A percentile compares a stretch with the other conserved stretches of the same genome.
Evolutionary conservation across 1,140 invertebrate genomes (phyloP).

Genomic region (Brachionus calyciflorus): DNA sequence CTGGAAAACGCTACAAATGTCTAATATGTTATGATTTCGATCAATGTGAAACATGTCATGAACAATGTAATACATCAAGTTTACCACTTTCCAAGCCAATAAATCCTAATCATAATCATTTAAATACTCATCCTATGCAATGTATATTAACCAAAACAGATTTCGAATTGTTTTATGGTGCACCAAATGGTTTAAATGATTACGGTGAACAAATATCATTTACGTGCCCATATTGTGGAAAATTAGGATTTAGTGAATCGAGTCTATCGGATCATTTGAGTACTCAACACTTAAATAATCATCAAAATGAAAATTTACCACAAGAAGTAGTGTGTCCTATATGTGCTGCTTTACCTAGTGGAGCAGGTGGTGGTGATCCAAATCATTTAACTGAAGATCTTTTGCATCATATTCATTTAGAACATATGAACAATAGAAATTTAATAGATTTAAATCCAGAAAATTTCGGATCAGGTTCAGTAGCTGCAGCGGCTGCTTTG

Average conservation of each 20-base stretch:
- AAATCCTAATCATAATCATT: slow-evolving; percentile 14
- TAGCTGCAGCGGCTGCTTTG: slow-evolving; percentile 9
- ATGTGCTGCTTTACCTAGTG: slow-evolving; percentile 79
- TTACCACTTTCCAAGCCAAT: background rate
- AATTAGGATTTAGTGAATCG: slow-evolving; percentile 82
- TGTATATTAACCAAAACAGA: slow-evolving; percentile 58
- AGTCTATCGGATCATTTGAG: slow-evolving; percentile 87
- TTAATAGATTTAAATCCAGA: background rate
- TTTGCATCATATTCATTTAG: slow-evolving; percentile 86
- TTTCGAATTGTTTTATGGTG: slow-evolving; percentile 20
- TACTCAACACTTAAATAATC: slow-evolving; percentile 80
- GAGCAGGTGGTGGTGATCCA: slow-evolving; percentile 75
- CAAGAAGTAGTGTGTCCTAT: slow-evolving; percentile 79
- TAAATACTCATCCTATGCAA: slow-evolving; percentile 43
- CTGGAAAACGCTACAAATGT: slow-evolving; percentile 94
- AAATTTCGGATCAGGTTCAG: background rate
- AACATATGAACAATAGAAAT: slow-evolving; percentile 67
- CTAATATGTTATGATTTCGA: slow-evolving; percentile 98
- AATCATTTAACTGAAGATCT: slow-evolving; percentile 97
- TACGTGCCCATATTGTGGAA: slow-evolving; percentile 91
- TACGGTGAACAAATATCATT: slow-evolving; percentile 70
- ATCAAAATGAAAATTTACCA: background rate
- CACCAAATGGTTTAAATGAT: background rate
- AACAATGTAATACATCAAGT: slow-evolving; percentile 56
- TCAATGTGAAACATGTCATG: slow-evolving; percentile 91